These are phyloP conservation scores for Oncorhynchus keta DNA, from an alignment of 2,113 vertebrate genomes.

Conservation along the genomic window DNA sequence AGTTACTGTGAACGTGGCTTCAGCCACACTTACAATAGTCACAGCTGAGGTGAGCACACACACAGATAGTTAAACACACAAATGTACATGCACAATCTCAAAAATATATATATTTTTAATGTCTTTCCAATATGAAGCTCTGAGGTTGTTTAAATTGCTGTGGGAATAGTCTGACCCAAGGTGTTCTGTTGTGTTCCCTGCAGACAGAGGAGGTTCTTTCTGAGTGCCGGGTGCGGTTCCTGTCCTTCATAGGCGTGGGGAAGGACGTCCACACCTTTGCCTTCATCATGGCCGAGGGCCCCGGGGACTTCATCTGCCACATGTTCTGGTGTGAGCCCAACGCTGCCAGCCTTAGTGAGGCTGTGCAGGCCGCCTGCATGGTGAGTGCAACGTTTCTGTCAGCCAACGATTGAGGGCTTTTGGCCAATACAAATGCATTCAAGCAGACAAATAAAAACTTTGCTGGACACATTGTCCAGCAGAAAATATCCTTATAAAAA, in stretches of 20 bases:
- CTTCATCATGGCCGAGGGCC: slow-evolving; percentile 83
- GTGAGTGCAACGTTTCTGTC: slow-evolving; percentile 62
- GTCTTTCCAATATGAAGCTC: neutral
- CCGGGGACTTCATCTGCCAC: slow-evolving; percentile 81
- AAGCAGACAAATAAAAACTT: too few relatives aligned
- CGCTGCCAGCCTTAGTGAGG: slow-evolving; percentile 82
- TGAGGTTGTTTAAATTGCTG: neutral
- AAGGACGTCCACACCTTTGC: slow-evolving; percentile 81
- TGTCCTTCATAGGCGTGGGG: slow-evolving; percentile 86
- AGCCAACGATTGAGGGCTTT: too few relatives aligned
- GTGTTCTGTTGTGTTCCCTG: neutral
- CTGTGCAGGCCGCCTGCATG: slow-evolving; percentile 84
- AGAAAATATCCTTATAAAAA: too few relatives aligned
- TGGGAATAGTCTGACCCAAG: neutral
- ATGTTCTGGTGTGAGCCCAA: slow-evolving; percentile 88
- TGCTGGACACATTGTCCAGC: too few relatives aligned
- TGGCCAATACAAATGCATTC: too few relatives aligned
- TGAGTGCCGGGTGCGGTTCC: slow-evolving; percentile 82
- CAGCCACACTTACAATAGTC: slow-evolving; percentile 80
- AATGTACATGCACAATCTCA: neutral
- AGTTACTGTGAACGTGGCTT: slow-evolving; percentile 79
- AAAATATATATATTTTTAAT: neutral
- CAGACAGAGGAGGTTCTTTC: slow-evolving; percentile 79
- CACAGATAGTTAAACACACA: too few relatives aligned
- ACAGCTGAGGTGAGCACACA: slow-evolving; percentile 70